Evolutionary conservation across 2,113 vertebrate species (phyloP), one percentile per base, ranked within the genome.

Genomic region (Oenanthe melanoleuca): DNA sequence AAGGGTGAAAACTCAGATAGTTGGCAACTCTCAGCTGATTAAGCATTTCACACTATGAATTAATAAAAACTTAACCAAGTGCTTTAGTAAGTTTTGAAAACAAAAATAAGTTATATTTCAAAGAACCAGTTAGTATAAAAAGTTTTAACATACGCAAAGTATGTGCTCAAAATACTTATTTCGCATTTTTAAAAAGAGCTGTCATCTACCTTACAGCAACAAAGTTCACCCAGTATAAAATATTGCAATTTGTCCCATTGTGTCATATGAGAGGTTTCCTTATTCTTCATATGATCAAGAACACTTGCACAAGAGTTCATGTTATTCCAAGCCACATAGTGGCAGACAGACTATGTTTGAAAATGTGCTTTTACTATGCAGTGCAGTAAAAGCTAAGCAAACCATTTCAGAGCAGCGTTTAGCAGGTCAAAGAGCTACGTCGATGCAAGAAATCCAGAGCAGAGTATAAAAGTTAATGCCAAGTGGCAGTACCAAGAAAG

Each of bases 71-170:
- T 53, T 86, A 94, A 80, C 9, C 2, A 25, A 95, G 80, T 92
- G 78, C 91, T 94, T 84, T 88, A 87, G 55, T 23, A 88, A 88
- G 56, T 86, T 90, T 82, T 64, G 79, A 88, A 92, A 96, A 67
- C 67, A 94, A 94, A 97, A 96, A 97, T 97, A 97, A 97, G 96
- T 95, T 97, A 93, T 53, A 94, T 71, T 90, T 92, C 88, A 82
- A 88, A 65, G 89, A 94, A 86, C 83, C 72, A 83, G 93, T 84
- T 92, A 95, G 84, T 97, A 95, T 93, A 96, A 97, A 97, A 96
- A 91, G 86, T 93, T 78, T 90, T 92, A 96, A 95, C 72, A 73
- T 94, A 92, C 86, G 83, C 83, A 94, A 96, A 96, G 59, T 95
- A 94, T 81, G 87, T 80, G 86, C 83, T 94, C 93, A 92, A 96